These are phyloP conservation scores for Mythimna pallens DNA, from an alignment of 2,888 invertebrate genomes.

Conservation along the genomic window DNA sequence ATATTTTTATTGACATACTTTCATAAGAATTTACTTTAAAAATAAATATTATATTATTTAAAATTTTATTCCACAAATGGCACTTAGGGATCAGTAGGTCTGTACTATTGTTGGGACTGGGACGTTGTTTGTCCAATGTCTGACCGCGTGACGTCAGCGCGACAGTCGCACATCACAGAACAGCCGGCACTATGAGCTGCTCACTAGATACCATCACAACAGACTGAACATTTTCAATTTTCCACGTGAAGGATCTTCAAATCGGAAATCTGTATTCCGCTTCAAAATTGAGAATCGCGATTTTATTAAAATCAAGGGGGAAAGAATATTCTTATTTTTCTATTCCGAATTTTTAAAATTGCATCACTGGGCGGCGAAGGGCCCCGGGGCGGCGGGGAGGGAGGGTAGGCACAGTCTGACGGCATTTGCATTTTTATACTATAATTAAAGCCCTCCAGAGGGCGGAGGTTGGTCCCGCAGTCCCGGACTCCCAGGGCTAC, in stretches of 20 bases:
- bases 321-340: conserved; percentile 60
- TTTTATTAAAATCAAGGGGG: conserved; percentile 66
- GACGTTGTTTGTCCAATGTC: neutral
- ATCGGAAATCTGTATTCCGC: conserved; percentile 67
- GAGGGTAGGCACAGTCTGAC: conserved; percentile 46
- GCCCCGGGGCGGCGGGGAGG: neutral
- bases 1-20: too few relatives aligned
- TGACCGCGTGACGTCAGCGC: neutral
- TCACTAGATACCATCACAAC: conserved; percentile 34
- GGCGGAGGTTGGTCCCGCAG: conserved; percentile 29
- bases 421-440: conserved; percentile 76
- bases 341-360: conserved; percentile 64
- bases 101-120: too few relatives aligned
- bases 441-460: conserved; percentile 69
- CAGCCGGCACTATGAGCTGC: neutral
- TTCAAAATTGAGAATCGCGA: conserved; percentile 61
- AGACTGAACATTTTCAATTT: conserved; percentile 63
- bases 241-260: conserved; percentile 54
- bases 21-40: too few relatives aligned
- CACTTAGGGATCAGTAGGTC: too few relatives aligned
- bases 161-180: neutral
- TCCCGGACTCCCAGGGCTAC: conserved; percentile 20
- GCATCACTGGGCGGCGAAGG: conserved; percentile 48
- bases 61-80: too few relatives aligned
- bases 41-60: too few relatives aligned